phyloP scores from a whole-genome alignment of 2,888 invertebrate species.

The Agrotis segetum region DNA sequence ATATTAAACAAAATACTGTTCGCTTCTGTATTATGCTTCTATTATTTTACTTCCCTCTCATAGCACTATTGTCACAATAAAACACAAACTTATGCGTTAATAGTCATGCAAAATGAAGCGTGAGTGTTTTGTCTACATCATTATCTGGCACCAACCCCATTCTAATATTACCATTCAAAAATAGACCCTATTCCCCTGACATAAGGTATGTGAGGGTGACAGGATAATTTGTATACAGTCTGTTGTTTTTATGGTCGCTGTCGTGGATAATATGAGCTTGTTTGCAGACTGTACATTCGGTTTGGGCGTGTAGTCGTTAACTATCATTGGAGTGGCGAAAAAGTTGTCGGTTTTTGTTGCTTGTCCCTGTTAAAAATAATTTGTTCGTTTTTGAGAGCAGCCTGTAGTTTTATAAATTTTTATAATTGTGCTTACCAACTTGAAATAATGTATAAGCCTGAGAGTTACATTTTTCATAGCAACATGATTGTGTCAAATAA shows the following conservation, averaged over 20 bases:
- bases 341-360: slow-evolving; percentile 24
- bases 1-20: background rate
- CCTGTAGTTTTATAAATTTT: background rate
- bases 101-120: slow-evolving; percentile 70
- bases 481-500: background rate
- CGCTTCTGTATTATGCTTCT: background rate
- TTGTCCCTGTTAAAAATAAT: slow-evolving; percentile 1
- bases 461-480: background rate
- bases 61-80: slow-evolving; percentile 10
- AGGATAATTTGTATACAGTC: slow-evolving; percentile 72
- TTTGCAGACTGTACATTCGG: slow-evolving; percentile 42
- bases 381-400: background rate
- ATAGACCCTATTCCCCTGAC: fast-evolving
- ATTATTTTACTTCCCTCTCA: background rate
- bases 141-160: slow-evolving; percentile 77
- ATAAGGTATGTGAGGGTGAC: slow-evolving; percentile 37
- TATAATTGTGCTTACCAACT: background rate
- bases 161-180: slow-evolving; percentile 46
- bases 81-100: slow-evolving; percentile 29
- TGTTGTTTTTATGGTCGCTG: slow-evolving; percentile 78
- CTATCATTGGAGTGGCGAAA: slow-evolving; percentile 24
- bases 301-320: slow-evolving; percentile 53
- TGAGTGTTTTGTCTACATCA: slow-evolving; percentile 78
- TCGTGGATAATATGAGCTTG: slow-evolving; percentile 58
- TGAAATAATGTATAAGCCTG: background rate